phyloP scores from a whole-genome alignment of 2,888 invertebrate genomes.

The Microctonus brassicae region DNA sequence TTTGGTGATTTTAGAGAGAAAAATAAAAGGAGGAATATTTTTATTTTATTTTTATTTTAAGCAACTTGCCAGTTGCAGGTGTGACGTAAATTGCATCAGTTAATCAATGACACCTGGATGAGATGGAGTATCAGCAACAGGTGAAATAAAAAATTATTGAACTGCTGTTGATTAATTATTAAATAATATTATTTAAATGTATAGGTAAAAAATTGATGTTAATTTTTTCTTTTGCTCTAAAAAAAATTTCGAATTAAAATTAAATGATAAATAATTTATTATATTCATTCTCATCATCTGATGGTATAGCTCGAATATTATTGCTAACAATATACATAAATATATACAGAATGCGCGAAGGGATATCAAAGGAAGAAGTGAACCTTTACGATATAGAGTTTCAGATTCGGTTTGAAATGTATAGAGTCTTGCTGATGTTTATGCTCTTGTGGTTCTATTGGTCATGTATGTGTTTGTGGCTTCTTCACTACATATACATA shows the following conservation, averaged over 20 bases:
- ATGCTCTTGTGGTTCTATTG: slow-evolving; percentile 52
- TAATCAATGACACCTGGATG: background rate
- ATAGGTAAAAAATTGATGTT: no score
- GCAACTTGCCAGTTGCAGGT: no score
- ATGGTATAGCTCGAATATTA: slow-evolving; percentile 67
- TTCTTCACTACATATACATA: slow-evolving; percentile 26
- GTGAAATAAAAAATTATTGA: slow-evolving; percentile 10
- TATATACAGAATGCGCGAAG: slow-evolving; percentile 39
- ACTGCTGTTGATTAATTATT: background rate
- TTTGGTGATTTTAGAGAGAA: background rate
- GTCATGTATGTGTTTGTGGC: slow-evolving; percentile 36
- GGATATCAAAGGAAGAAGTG: slow-evolving; percentile 65
- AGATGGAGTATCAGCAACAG: background rate
- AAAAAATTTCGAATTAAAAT: no score
- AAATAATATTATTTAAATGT: slow-evolving; percentile 35
- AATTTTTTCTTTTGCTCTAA: no score
- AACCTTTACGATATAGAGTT: slow-evolving; percentile 66
- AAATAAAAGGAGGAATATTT: no score
- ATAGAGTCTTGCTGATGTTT: slow-evolving; percentile 41
- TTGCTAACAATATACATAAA: slow-evolving; percentile 67
- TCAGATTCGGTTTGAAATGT: slow-evolving; percentile 62
- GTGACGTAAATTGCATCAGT: background rate
- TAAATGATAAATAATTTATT: no score
- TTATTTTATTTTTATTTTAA: no score
- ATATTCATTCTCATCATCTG: no score